A percentile compares a stretch with the other conserved stretches of the same genome.
phyloP scores from a whole-genome alignment of 2,888 invertebrate genomes.

The Philaethria dido region DNA sequence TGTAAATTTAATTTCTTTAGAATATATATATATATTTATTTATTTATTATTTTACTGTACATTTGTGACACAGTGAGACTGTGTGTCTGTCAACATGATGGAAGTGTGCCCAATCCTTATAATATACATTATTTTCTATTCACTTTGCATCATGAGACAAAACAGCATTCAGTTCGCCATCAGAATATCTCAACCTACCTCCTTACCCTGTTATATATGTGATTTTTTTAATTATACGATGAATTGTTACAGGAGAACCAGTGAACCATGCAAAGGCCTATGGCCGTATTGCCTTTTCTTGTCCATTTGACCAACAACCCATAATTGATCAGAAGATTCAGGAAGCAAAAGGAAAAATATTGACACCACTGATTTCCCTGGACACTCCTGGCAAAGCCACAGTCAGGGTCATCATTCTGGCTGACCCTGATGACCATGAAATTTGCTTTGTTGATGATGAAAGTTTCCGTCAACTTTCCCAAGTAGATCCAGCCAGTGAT shows the following conservation, averaged over 20 bases:
- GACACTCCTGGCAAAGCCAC: conserved; percentile 99
- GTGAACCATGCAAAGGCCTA: conserved; percentile 95
- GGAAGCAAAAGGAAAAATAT: conserved; percentile 88
- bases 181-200: too few species aligned
- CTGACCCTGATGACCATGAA: conserved; percentile 98
- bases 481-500: conserved; percentile 93
- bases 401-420: conserved; percentile 97
- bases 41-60: too few species aligned
- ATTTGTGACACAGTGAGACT: too few species aligned
- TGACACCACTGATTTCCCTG: conserved; percentile 95
- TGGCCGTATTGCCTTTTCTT: conserved; percentile 97
- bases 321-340: conserved; percentile 89
- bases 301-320: conserved; percentile 91
- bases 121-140: too few species aligned
- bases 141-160: too few species aligned
- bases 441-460: conserved; percentile 99
- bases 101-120: too few species aligned
- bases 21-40: too few species aligned
- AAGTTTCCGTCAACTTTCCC: conserved; percentile 94
- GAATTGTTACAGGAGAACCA: conserved; percentile 74
- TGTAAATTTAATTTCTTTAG: too few species aligned
- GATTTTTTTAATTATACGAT: background rate
- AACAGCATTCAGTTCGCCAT: too few species aligned
- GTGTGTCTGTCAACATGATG: too few species aligned
- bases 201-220: background rate